Base-by-base conservation (phyloP, 2,113 vertebrate genomes). In the Castor canadensis region DNA sequence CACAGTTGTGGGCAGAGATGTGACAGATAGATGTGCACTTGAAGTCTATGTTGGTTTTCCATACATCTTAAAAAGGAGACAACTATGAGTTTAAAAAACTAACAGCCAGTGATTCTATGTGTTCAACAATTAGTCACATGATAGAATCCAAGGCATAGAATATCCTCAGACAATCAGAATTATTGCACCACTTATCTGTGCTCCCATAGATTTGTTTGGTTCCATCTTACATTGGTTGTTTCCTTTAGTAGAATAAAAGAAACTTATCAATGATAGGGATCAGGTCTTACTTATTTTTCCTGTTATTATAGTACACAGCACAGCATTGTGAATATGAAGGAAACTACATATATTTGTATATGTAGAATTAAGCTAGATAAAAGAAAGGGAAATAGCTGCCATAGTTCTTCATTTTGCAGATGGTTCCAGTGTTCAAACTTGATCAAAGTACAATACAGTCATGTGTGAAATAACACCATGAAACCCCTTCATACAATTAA, bases 351-450 rank as follows among this genome's bases (percentile, higher is more conserved):
- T 32, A 77, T 79, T 30, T 62, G 4, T 80, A 32, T 87, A 40
- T 85, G 91, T 84, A 77, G 28, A 85, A 76, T 82, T 58, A 81
- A 91, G 49, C 19, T 90, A 56, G 58, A 56, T 52, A 40, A 30
- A 32, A 84, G 66, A 94, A 92, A 93, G 67, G 22, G 52, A 84
- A 93, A 91, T 28, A 80, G 19, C 47, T 89, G 67, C 3, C 54
- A 40, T 49, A 73, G 17, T 49, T 62, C 32, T 72, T 94, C 62
- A 77, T 85, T 77, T 91, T 67, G 84, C 75, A 91, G 28, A 62
- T 80, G 35, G 13, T 54, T 91, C 26, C 13, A 75, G 40, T 26
- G 81, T 96, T 84, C 56, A 87, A 87, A 83, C 28, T n/a, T n/a
- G n/a, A n/a, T n/a, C n/a, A n/a, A n/a, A n/a, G n/a, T n/a, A n/a